Conservation (phyloP, 1,140 invertebrate species). For the Cataglyphis hispanica region DNA sequence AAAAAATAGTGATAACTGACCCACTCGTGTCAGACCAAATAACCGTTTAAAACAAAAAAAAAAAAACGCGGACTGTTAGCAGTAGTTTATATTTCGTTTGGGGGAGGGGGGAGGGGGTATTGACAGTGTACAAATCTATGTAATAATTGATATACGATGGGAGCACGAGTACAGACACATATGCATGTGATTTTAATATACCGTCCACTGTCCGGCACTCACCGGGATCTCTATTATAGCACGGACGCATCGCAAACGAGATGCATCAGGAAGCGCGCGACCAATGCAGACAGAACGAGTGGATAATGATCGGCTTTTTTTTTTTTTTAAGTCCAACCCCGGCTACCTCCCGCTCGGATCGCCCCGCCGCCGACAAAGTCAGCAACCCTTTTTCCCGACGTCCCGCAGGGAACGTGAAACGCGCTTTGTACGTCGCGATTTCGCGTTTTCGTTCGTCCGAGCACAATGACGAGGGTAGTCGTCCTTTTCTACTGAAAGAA, state of each 20-base stretch:
- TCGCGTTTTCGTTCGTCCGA: conserved; percentile 66
- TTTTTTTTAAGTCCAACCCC: conserved; percentile 67
- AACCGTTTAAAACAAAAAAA: conserved; percentile 13
- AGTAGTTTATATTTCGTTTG: conserved; percentile 59
- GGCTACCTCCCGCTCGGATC: conserved; percentile 50
- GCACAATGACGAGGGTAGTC: conserved; percentile 64
- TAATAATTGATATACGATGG: conserved; percentile 75
- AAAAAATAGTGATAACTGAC: neutral
- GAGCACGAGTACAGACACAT: conserved; percentile 57
- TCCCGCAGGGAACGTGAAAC: conserved; percentile 74
- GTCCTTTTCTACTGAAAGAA: conserved; percentile 62
- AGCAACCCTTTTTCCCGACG: conserved; percentile 63
- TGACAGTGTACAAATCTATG: conserved; percentile 70
- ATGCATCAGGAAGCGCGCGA: conserved; percentile 75
- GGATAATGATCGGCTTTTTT: conserved; percentile 77
- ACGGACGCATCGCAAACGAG: conserved; percentile 66
- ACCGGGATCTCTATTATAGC: conserved; percentile 72
- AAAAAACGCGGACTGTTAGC: neutral
- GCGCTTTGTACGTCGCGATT: conserved; percentile 70
- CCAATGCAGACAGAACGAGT: conserved; percentile 71
- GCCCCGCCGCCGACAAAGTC: conserved; percentile 63
- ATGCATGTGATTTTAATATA: conserved; percentile 66
- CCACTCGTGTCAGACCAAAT: neutral
- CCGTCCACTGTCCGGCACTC: conserved; percentile 65
- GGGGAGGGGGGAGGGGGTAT: too few relatives aligned